phyloP scores from a whole-genome alignment of 1,140 invertebrate species.

The Tetranychus cinnabarinus region DNA sequence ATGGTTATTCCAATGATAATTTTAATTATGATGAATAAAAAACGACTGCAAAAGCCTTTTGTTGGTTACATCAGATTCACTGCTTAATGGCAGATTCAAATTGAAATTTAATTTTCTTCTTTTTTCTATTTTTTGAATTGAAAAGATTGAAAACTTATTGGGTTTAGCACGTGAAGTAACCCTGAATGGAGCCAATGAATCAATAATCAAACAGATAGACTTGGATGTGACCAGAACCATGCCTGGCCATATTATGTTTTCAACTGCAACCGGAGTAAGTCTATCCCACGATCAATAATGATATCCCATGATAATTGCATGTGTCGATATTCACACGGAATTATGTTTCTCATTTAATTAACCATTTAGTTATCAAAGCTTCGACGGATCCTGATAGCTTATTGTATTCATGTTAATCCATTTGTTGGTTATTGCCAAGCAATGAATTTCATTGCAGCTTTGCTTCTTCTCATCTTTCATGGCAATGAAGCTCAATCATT shows the following conservation, averaged over 20 bases:
- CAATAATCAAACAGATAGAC: conserved; percentile 1
- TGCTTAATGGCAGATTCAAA: too few species aligned
- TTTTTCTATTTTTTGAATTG: too few species aligned
- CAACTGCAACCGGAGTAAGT: too few species aligned
- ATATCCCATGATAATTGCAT: not conserved
- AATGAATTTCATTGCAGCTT: conserved; percentile 5
- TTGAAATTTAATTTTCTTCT: too few species aligned
- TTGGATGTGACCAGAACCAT: conserved; percentile 3
- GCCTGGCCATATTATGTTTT: conserved; percentile 1
- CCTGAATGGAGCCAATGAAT: not conserved
- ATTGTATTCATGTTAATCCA: conserved; percentile 5
- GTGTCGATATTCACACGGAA: not conserved
- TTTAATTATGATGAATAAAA: too few species aligned
- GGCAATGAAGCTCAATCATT: conserved; percentile 2
- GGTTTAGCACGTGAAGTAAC: not conserved
- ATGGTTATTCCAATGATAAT: too few species aligned
- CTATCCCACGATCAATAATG: not conserved
- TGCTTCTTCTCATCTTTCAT: not conserved
- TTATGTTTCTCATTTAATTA: not conserved
- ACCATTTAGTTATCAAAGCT: not conserved
- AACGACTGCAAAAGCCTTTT: too few species aligned
- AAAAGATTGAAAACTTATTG: not conserved
- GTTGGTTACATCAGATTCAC: too few species aligned
- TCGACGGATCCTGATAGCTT: not conserved
- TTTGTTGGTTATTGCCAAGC: conserved; percentile 5